Base-by-base conservation (phyloP, 2,888 invertebrate genomes). In the Microdon myrmicae region DNA sequence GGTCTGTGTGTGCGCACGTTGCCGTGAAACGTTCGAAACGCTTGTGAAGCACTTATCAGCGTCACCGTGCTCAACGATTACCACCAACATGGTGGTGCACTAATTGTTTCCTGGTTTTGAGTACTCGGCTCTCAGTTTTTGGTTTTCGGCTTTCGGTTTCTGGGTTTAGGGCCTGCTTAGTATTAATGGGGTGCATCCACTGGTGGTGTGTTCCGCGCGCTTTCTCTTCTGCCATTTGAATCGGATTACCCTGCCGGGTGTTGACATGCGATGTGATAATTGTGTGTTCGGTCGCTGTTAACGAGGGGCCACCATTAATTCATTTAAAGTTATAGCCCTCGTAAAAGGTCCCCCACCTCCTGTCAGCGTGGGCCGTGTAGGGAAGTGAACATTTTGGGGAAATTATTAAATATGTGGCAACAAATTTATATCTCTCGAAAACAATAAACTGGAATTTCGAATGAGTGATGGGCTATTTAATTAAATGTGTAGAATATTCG, bases 231-330 rank as follows among this genome's bases (percentile, higher is more conserved):
- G n/a, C n/a, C n/a, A n/a, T n/a, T n/a, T n/a, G n/a, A 64, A 64
- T 64, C 64, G 64, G 64, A 64, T 64, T 64, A 64, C 64, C 51
- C 22, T 56, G 64, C 64, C 64, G 64, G 64, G 64, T 64, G 64
- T 64, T 64, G 64, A 64, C 64, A 64, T 64, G 64, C 64, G 64
- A 64, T 64, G 64, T 64, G 64, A 64, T 64, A 64, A 64, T 64
- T 64, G 64, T 64, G n/a, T n/a, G 31, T 26, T 56, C 58, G 31
- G 23, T 28, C 29, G 41, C 55, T 47, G 64, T 53, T 64, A 64
- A 64, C 64, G 56, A 64, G 64, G 64, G 64, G 47, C 53, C 56
- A 53, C 58, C 64, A 64, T 64, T 64, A 64, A 64, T 41, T 64
- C 58, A 64, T 53, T 64, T 51, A 47, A 47, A 64, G 32, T 64